Base-by-base conservation (phyloP, 2,797 vertebrate species). In the Borostomias antarcticus region DNA sequence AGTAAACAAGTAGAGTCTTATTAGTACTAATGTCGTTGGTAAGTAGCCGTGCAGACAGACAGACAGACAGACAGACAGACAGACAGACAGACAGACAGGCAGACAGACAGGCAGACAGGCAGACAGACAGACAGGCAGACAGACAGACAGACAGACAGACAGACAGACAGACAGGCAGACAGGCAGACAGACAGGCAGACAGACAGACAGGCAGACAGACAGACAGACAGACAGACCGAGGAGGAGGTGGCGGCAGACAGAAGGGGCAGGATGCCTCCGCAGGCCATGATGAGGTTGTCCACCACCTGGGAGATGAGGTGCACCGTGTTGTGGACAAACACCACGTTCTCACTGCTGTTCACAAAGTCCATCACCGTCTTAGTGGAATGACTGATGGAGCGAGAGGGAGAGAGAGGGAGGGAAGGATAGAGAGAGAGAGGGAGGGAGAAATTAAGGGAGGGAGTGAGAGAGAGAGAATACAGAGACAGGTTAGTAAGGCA, bases 301-400 rank as follows among this genome's bases (percentile, higher is more conserved):
- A 96, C 93, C 89, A 99, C 95, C 90, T 99, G 97, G 77, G 98
- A 99, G 87, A 99, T 92, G 78, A 99, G 95, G 84, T 99, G 98
- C 59, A 99, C 88, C 0, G 96, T 98, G 90, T 99, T 99, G 91
- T 99, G 98, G 75, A 99, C 97, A 89, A 99, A 99, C 78, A 99
- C 91, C 0, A 96, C 88, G 50, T 98, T 99, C 84, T 99, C 97
- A 13, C 92, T 98, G 94, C 95, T 98, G 90, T 99, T 99, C 86
- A 98, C 97, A 76, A 99, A 98, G 86, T 99, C 97, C 95, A 97
- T 89, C 74, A 99, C 91, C 0, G 97, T 98, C 92, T 99, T 99
- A 64, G 96, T 97, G 81, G 96, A 98, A 89, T 99, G 96, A 81
- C 97, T 98, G 80, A 74, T 77, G 69, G 74, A 68, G 33, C 53